Evolutionary conservation across 1,140 invertebrate species (phyloP).

Genomic region (Drosophila ironensis): DNA sequence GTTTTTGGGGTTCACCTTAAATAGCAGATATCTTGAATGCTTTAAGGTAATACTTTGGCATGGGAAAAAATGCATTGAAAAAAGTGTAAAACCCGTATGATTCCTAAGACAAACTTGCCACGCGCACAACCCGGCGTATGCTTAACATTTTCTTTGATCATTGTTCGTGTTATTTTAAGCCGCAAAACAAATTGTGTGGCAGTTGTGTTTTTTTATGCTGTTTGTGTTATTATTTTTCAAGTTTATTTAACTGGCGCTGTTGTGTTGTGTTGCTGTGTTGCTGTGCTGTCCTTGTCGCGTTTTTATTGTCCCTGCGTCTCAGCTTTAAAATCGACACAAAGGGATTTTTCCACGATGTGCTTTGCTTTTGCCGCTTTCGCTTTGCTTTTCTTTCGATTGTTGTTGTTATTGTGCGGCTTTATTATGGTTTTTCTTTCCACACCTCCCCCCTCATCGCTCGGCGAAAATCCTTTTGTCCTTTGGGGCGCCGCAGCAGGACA

Average conservation of each 20-base stretch:
- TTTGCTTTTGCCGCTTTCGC: constrained; percentile 13
- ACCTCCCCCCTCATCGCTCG: not conserved
- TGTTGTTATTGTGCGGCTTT: constrained; percentile 20
- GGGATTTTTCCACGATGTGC: constrained; percentile 22
- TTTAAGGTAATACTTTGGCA: no score
- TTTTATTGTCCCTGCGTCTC: constrained; percentile 1
- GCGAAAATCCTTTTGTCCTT: constrained; percentile 32
- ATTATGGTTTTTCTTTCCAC: constrained; percentile 22
- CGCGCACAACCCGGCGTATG: no score
- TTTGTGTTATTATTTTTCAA: not conserved
- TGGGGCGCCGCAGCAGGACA: constrained; percentile 19
- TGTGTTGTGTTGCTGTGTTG: no score
- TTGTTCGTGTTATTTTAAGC: no score
- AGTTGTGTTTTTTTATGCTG: no score
- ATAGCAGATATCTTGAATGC: no score
- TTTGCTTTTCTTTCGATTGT: not conserved
- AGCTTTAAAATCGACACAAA: constrained; percentile 34
- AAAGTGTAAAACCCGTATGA: not conserved
- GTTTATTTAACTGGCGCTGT: no score
- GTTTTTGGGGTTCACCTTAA: not conserved
- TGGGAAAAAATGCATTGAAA: not conserved
- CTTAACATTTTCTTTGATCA: no score
- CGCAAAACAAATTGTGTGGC: no score
- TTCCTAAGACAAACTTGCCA: not conserved
- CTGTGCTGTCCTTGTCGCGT: not conserved